Percentiles rank a stretch among this genome's conserved stretches.
Evolutionary conservation across 2,888 invertebrate genomes (phyloP).

Genomic region (Mycalesis mineus): DNA sequence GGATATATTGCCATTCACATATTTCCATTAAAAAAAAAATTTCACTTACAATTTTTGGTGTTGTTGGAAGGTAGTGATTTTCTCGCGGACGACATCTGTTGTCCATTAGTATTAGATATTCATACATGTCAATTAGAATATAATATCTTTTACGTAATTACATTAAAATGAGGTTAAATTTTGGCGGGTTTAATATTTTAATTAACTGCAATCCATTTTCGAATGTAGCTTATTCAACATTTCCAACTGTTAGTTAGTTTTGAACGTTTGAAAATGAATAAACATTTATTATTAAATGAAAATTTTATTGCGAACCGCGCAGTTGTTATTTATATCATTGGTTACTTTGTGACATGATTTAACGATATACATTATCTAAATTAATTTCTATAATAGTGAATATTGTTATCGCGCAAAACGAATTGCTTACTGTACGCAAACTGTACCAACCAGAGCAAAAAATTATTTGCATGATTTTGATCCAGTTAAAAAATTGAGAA

Average conservation of each 20-base stretch:
- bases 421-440: constrained; percentile 41
- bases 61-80: too few relatives aligned
- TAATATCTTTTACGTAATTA: neutral
- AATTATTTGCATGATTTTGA: too few relatives aligned
- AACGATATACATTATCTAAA: constrained; percentile 16
- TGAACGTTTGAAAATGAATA: constrained; percentile 4
- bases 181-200: neutral
- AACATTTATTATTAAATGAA: constrained; percentile 4
- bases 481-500: too few relatives aligned
- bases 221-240: neutral
- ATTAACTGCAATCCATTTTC: constrained; percentile 3
- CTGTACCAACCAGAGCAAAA: too few relatives aligned
- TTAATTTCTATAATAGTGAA: constrained; percentile 26
- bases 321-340: constrained; percentile 6
- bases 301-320: constrained; percentile 6
- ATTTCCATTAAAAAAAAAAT: too few relatives aligned
- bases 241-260: constrained; percentile 4
- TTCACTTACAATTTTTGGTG: too few relatives aligned
- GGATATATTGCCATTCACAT: too few relatives aligned
- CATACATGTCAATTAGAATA: neutral
- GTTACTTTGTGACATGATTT: constrained; percentile 11
- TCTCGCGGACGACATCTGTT: too few relatives aligned
- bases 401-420: constrained; percentile 37
- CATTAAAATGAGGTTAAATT: neutral
- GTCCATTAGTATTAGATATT: too few relatives aligned